These are phyloP conservation scores for Acrobasis consociella DNA, from an alignment of 2,888 invertebrate species.

Conservation along the genomic window DNA sequence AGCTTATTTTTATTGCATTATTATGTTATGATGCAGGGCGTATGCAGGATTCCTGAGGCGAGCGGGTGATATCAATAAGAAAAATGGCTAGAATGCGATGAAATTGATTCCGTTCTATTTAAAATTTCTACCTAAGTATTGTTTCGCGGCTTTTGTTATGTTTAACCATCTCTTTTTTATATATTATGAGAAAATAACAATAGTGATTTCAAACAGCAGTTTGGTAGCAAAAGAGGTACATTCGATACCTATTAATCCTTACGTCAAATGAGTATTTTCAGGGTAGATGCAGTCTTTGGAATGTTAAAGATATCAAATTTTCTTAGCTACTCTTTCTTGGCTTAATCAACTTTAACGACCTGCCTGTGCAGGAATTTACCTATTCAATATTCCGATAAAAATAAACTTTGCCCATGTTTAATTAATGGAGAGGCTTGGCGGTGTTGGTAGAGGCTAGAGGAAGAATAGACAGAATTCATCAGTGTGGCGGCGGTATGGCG, in stretches of 20 bases:
- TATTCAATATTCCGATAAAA: background rate
- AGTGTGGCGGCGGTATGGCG: slow-evolving; percentile 38
- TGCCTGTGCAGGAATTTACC: background rate
- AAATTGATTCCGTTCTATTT: too few relatives aligned
- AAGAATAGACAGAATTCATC: slow-evolving; percentile 58
- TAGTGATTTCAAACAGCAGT: too few relatives aligned
- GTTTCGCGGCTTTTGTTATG: too few relatives aligned
- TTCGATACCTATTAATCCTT: too few relatives aligned
- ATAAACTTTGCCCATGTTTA: slow-evolving; percentile 20
- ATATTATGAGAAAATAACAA: too few relatives aligned
- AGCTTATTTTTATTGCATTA: background rate
- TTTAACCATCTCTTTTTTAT: too few relatives aligned
- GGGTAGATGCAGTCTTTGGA: too few relatives aligned
- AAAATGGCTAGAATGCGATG: too few relatives aligned
- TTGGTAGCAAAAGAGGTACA: too few relatives aligned
- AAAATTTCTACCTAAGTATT: too few relatives aligned
- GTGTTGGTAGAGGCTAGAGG: slow-evolving; percentile 36
- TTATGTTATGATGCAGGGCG: background rate
- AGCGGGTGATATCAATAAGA: background rate
- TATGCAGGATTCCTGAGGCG: background rate
- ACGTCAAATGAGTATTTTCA: too few relatives aligned
- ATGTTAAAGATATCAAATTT: too few relatives aligned
- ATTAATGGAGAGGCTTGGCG: slow-evolving; percentile 30
- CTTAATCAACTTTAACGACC: background rate
- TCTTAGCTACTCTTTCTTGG: background rate